Evolutionary conservation across 2,888 invertebrate genomes (phyloP).

Genomic region (Drosophila subquinaria): DNA sequence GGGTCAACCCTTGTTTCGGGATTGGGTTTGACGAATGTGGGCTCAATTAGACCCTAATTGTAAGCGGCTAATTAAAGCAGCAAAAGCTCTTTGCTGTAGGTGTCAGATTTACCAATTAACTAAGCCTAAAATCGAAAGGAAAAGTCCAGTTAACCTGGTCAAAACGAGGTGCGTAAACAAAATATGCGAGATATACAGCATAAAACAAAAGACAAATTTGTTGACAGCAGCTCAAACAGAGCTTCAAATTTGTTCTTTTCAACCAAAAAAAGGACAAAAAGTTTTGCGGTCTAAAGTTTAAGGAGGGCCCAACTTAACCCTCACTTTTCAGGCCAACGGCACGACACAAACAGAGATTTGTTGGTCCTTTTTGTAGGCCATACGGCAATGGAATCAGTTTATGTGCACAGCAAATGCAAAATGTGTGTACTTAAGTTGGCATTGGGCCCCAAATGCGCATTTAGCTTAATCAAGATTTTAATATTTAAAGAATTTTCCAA

Average conservation of each 20-base stretch:
- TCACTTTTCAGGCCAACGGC: not conserved
- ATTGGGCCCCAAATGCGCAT: slow-evolving; percentile 76
- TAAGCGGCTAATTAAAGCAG: slow-evolving; percentile 60
- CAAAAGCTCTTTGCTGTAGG: slow-evolving; percentile 24
- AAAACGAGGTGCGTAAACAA: slow-evolving; percentile 25
- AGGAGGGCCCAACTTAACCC: slow-evolving; percentile 6
- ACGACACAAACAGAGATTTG: slow-evolving; percentile 45
- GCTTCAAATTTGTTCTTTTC: slow-evolving; percentile 53
- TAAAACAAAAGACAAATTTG: slow-evolving; percentile 5
- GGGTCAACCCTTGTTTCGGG: slow-evolving; percentile 16
- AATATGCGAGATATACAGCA: slow-evolving; percentile 19
- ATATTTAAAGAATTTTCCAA: slow-evolving; percentile 80
- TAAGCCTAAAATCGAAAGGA: slow-evolving; percentile 1
- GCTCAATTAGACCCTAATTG: slow-evolving; percentile 66
- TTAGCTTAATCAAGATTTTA: slow-evolving; percentile 85
- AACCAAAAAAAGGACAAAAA: not conserved
- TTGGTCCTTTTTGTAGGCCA: slow-evolving; percentile 27
- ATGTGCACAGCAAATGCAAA: slow-evolving; percentile 60
- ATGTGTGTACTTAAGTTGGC: slow-evolving; percentile 63
- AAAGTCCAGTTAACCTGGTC: not conserved
- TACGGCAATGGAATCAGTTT: slow-evolving; percentile 62
- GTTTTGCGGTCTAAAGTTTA: slow-evolving; percentile 11
- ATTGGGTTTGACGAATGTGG: slow-evolving; percentile 39
- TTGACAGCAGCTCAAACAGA: slow-evolving; percentile 61
- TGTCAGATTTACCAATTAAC: slow-evolving; percentile 11